These are phyloP conservation scores for Flexamia atlantica DNA, from an alignment of 2,888 invertebrate species.

Conservation along the genomic window DNA sequence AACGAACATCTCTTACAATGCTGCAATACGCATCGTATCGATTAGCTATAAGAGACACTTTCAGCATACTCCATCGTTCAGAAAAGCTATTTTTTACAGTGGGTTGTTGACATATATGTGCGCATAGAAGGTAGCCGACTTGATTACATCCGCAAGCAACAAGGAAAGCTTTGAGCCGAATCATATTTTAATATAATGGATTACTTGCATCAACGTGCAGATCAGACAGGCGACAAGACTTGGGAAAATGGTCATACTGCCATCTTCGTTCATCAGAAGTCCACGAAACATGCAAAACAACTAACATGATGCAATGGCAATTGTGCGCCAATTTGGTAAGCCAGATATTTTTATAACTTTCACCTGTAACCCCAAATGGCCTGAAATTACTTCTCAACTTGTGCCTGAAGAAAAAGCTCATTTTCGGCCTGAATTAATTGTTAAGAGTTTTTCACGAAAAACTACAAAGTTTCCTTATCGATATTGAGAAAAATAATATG, in stretches of 20 bases:
- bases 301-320: slow-evolving; percentile 44
- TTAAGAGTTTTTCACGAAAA: neutral
- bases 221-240: neutral
- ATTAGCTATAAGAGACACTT: too few relatives aligned
- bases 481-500: neutral
- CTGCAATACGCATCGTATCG: too few relatives aligned
- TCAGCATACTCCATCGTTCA: too few relatives aligned
- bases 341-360: too few relatives aligned
- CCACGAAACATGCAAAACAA: slow-evolving; percentile 50
- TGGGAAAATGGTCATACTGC: slow-evolving; percentile 29
- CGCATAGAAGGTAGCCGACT: slow-evolving; percentile 49
- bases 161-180: too few relatives aligned
- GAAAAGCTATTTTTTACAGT: too few relatives aligned
- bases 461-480: too few relatives aligned
- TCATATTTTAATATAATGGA: slow-evolving; percentile 43
- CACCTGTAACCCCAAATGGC: slow-evolving; percentile 5
- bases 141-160: neutral
- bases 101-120: too few relatives aligned
- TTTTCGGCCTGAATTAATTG: slow-evolving; percentile 12
- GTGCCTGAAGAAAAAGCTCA: slow-evolving; percentile 18
- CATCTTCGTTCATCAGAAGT: slow-evolving; percentile 42
- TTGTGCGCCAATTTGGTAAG: slow-evolving; percentile 37
- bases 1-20: too few relatives aligned
- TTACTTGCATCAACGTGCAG: neutral
- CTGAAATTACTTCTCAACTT: slow-evolving; percentile 36